These are phyloP conservation scores for Standfussiana lucernea DNA, from an alignment of 2,888 invertebrate genomes.

Conservation along the genomic window DNA sequence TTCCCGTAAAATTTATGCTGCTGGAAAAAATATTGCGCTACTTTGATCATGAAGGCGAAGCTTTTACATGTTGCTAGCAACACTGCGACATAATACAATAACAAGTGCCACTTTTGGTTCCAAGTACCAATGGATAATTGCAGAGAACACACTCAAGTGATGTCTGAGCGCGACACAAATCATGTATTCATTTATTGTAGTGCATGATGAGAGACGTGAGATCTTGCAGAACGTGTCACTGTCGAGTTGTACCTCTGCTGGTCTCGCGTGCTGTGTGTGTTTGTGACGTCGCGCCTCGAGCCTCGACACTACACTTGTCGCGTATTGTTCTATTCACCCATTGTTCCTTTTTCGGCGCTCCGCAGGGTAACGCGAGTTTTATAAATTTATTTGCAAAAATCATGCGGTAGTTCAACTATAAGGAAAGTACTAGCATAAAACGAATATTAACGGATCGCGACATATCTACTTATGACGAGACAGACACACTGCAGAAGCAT, in stretches of 20 bases:
- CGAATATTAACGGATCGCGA: neutral
- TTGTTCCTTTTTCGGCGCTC: slow-evolving; percentile 57
- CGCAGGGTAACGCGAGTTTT: slow-evolving; percentile 7
- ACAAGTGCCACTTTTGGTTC: neutral
- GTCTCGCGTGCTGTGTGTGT: neutral
- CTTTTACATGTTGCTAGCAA: neutral
- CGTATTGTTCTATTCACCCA: slow-evolving; percentile 53
- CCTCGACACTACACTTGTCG: slow-evolving; percentile 12
- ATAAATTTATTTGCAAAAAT: neutral
- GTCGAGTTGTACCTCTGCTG: neutral
- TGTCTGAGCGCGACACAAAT: neutral
- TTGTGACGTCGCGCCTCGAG: neutral
- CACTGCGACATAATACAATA: neutral
- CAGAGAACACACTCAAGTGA: neutral
- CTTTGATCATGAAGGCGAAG: neutral
- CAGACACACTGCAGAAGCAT: neutral
- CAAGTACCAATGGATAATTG: neutral
- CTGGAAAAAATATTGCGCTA: neutral
- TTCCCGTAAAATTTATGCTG: neutral
- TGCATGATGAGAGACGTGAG: neutral
- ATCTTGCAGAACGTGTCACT: neutral
- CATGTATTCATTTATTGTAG: neutral
- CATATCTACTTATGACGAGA: neutral
- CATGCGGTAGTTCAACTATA: neutral
- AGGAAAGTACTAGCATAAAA: neutral